Evolutionary conservation across 1,140 invertebrate genomes (phyloP), one percentile per base, ranked within the genome.

Genomic region (Sitodiplosis mosellana): DNA sequence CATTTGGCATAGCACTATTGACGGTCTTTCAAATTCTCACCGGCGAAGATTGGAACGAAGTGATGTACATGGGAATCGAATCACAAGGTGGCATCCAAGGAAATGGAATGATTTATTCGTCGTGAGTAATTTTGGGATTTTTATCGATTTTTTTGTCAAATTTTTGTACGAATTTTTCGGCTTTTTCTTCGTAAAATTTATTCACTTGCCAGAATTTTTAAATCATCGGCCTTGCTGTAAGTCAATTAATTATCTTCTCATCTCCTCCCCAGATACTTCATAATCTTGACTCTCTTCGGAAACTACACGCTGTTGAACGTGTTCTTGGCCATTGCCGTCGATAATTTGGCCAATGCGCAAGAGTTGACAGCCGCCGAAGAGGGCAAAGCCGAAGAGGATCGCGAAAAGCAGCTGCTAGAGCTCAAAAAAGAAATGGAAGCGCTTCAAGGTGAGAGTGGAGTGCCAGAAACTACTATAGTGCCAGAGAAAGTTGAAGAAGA

Each of bases 31-130:
- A 75, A 93, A 99, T 99, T 64, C 73, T 99, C 66, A 99, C 96
- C 59, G 96, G 96, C 61, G 96, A 99, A 78, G 96, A 99, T 77
- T 99, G 96, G 96, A 99, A 99, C 69, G 94, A 98, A 76, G 93
- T 99, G 44, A 99, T 99, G 95, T 99, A 99, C 69, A 78, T 92
- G 67, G 95, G 94, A 50, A 99, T 99, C 64, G 77, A 87, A 64
- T 91, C 93, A 49, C 83, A 92, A 69, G 91, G 91, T 55, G 92
- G 93, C 51, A 40, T 40, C 6, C 85, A 87, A 51, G 78, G 87
- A 59, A 77, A 77, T 55, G 78, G 78, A 58, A 98, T 99, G 93
- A 78, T 94, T 58, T 98, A 97, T 69, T 94, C 89, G 55, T 71
- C 96, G 50, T 99, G 61, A 64, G 62, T 62, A 54, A 48, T 33